Evolutionary conservation across 2,113 vertebrate genomes (phyloP).

Genomic region (Hemiprocne comata): DNA sequence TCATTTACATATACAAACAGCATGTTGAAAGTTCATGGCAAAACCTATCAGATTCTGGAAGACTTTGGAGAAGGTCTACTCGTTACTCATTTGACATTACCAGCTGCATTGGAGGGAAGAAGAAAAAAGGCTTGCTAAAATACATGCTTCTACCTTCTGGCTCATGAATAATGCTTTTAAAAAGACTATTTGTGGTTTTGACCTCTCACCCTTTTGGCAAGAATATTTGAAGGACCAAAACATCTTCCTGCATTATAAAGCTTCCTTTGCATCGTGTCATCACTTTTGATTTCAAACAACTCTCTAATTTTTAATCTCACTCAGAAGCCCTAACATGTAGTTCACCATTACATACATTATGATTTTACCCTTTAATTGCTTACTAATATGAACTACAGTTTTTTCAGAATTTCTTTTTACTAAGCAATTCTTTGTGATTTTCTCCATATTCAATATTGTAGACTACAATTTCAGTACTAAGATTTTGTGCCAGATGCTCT

Average conservation of each 20-base stretch:
- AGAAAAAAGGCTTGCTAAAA: background rate
- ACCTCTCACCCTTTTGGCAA: background rate
- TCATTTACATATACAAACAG: background rate
- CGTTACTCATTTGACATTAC: background rate
- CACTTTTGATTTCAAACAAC: background rate
- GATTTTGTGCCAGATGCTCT: background rate
- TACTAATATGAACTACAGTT: background rate
- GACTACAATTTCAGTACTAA: background rate
- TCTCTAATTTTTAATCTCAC: background rate
- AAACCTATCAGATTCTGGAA: background rate
- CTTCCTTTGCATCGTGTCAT: background rate
- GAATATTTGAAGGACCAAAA: background rate
- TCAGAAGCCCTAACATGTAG: background rate
- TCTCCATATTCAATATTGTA: background rate
- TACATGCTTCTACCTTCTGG: background rate
- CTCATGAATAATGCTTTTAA: background rate
- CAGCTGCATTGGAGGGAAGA: background rate
- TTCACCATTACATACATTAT: background rate
- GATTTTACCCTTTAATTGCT: background rate
- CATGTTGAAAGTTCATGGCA: background rate
- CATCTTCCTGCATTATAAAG: background rate
- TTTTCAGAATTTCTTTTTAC: background rate
- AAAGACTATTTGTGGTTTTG: background rate
- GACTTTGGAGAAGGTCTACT: background rate
- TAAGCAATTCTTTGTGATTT: background rate